Base-by-base conservation (phyloP, 2,888 invertebrate genomes). In the Cyclophora albipunctata region DNA sequence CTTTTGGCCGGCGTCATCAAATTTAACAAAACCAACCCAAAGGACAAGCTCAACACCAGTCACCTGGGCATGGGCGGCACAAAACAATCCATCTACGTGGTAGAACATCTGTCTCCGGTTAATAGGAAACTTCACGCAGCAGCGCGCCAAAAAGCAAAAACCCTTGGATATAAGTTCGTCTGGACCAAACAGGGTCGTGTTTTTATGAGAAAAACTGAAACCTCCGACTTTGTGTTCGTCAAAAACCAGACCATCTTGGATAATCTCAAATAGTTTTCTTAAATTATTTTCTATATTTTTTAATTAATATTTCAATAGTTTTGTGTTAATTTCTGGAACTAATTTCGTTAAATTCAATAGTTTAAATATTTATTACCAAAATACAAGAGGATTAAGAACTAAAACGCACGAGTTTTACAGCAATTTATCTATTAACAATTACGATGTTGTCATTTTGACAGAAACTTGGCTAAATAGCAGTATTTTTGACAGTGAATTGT, bases 141-240 rank as follows among this genome's bases (percentile, higher is more conserved):
- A 3, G 45, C 51, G 2, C 44, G 57, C 4, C 40, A n/a, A 4
- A 48, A 7, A 0, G 55, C 57, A 1, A 55, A 53, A 33, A 50
- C 49, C 1, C 51, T 46, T 6, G 47, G 43, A 0, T 55, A 50
- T 33, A 50, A 49, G 34, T 58, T 49, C 35, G 53, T 57, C 2
- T 57, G 54, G 57, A 34, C 54, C 3, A 45, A 50, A 35, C 44
- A 49, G 4, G 53, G 53, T 7, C 42, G 49, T 33, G 43, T 54
- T 20, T 49, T 49, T 42, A 44, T 47, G 1, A 44, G 46, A 7
- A 54, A 54, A 43, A 4, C 20, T 4, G 45, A 47, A 0, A 44
- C 20, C 3, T 33, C 35, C 0, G 45, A 45, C 6, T 42, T 48
- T 5, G 45, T 52, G 35, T 3, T 50, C 1, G 52, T 57, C 2